A percentile compares a stretch with the other conserved stretches of the same genome.
Conservation (phyloP, 2,888 invertebrate species). For the Nemotelus pantherinus region DNA sequence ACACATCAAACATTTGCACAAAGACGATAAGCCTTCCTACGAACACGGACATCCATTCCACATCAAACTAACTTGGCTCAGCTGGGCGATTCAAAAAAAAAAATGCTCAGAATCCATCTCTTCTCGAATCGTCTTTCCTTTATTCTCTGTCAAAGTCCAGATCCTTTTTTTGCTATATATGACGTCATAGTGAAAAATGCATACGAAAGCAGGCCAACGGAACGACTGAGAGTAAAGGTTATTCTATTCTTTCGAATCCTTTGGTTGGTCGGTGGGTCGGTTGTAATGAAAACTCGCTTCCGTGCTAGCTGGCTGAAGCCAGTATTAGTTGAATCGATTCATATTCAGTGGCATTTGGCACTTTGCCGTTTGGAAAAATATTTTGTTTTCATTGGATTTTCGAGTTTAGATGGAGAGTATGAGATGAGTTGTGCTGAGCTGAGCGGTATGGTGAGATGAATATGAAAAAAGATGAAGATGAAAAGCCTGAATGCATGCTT, state of each 20-base stretch:
- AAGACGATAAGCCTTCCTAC: too few species aligned
- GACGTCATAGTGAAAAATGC: too few species aligned
- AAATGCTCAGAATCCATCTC: too few species aligned
- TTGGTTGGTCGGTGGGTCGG: background rate
- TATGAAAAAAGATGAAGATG: slow-evolving; percentile 24
- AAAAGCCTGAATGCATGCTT: background rate
- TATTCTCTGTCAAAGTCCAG: too few species aligned
- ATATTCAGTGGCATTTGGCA: slow-evolving; percentile 9
- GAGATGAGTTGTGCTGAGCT: background rate
- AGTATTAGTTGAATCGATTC: slow-evolving; percentile 24
- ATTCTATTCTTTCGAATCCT: background rate
- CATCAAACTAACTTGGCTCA: too few species aligned
- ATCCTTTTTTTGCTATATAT: too few species aligned
- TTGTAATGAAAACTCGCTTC: background rate
- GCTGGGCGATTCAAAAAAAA: too few species aligned
- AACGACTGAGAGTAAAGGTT: background rate
- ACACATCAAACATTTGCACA: background rate
- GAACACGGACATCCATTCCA: too few species aligned
- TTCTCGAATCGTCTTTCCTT: too few species aligned
- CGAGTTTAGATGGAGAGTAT: background rate
- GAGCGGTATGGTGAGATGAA: slow-evolving; percentile 17
- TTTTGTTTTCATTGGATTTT: slow-evolving; percentile 27
- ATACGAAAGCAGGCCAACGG: too few species aligned
- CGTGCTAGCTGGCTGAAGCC: too few species aligned
- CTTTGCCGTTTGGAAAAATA: slow-evolving; percentile 27